Percentiles rank a stretch among this genome's conserved stretches.
These are phyloP conservation scores for Drosophila mayri DNA, from an alignment of 1,140 invertebrate species.

Conservation along the genomic window DNA sequence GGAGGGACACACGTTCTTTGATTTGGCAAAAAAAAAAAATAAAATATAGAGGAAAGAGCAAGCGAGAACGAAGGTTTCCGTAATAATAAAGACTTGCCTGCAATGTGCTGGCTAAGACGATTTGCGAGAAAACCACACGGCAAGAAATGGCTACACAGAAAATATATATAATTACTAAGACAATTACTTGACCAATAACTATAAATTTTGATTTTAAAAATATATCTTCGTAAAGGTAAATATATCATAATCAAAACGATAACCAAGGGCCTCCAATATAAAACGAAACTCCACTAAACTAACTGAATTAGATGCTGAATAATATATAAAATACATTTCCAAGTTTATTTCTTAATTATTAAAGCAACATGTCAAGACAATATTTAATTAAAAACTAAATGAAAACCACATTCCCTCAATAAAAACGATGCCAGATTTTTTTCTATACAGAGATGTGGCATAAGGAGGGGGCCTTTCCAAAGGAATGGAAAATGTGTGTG, in stretches of 20 bases:
- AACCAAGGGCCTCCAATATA: too few relatives aligned
- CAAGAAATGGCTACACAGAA: not conserved
- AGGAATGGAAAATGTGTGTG: constrained; percentile 7
- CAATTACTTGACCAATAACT: too few relatives aligned
- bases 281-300: too few relatives aligned
- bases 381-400: not conserved
- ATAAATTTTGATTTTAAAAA: too few relatives aligned
- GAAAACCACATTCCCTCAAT: not conserved
- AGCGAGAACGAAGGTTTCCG: constrained; percentile 28
- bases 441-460: constrained; percentile 9
- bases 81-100: constrained; percentile 69
- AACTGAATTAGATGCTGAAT: not conserved
- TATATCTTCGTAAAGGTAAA: too few relatives aligned
- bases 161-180: too few relatives aligned
- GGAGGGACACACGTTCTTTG: constrained; percentile 68
- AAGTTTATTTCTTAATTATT: not conserved
- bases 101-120: constrained; percentile 67
- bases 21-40: constrained; percentile 57
- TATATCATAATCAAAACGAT: too few relatives aligned
- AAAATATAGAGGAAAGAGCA: constrained; percentile 16
- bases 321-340: not conserved
- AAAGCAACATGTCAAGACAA: not conserved
- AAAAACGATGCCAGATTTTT: not conserved
- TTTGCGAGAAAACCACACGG: constrained; percentile 43
- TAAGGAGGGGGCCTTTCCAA: not conserved